Percentiles rank a stretch among this genome's conserved stretches.
Conservation (phyloP, 2,113 vertebrate genomes). For the Gnathonemus longibarbis region DNA sequence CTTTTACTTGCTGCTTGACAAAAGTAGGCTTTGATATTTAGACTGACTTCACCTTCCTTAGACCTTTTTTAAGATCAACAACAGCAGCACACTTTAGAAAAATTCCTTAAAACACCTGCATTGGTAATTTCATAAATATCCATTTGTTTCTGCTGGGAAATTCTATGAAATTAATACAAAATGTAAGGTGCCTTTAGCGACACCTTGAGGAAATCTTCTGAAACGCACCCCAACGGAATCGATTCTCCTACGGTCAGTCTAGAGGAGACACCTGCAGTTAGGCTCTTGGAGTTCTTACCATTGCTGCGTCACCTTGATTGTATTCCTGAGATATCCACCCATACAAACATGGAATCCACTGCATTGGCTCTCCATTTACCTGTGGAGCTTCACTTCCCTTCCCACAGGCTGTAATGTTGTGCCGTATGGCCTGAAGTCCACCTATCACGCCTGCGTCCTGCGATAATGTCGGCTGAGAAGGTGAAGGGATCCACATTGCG, state of each 20-base stretch:
- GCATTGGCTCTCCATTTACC: background rate
- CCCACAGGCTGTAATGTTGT: background rate
- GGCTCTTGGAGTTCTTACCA: background rate
- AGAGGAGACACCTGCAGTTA: background rate
- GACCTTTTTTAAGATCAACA: background rate
- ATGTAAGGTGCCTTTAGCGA: background rate
- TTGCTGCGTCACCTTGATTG: background rate
- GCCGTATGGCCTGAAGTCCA: background rate
- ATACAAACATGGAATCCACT: background rate
- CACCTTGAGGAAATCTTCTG: background rate
- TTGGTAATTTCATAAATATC: background rate
- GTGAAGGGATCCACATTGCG: background rate
- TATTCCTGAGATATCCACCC: background rate
- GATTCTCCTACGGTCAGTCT: background rate
- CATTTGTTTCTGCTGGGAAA: background rate
- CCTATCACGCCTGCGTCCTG: background rate
- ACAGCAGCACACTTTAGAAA: background rate
- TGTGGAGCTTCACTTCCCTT: background rate
- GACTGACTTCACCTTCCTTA: background rate
- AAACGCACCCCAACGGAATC: background rate
- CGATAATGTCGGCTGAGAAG: background rate
- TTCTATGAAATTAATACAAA: background rate
- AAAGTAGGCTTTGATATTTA: background rate
- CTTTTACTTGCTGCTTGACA: background rate
- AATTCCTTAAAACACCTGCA: background rate